These are phyloP conservation scores for Heptranchias perlo DNA, from an alignment of 2,113 vertebrate genomes.

Conservation along the genomic window DNA sequence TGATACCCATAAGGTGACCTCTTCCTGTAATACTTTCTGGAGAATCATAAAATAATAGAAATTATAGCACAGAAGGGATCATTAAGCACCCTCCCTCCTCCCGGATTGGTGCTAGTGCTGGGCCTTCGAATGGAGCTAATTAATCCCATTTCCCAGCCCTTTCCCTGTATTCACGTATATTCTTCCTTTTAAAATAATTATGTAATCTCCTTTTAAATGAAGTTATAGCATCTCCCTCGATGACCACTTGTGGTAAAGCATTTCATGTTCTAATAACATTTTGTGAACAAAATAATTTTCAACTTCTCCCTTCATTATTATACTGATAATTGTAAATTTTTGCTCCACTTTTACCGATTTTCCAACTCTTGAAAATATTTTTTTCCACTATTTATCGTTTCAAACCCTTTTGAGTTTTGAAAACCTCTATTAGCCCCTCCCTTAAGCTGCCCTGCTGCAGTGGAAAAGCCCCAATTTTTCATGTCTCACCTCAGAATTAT, in stretches of 20 bases:
- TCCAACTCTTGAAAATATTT: too few relatives aligned
- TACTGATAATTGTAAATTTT: neutral
- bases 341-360: neutral
- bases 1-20: neutral
- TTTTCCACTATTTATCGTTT: neutral
- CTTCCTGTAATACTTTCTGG: neutral
- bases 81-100: neutral
- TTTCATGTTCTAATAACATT: neutral
- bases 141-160: neutral
- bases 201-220: neutral
- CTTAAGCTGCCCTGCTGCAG: neutral
- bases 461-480: neutral
- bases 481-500: neutral
- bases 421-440: neutral
- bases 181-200: neutral
- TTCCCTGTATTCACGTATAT: neutral
- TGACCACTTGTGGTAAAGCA: neutral
- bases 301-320: neutral
- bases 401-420: neutral
- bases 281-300: neutral
- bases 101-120: neutral
- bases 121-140: neutral
- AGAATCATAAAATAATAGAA: neutral
- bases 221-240: neutral
- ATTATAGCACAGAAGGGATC: neutral